phyloP scores from a whole-genome alignment of 2,888 invertebrate genomes.

The Nephrotoma appendiculata region DNA sequence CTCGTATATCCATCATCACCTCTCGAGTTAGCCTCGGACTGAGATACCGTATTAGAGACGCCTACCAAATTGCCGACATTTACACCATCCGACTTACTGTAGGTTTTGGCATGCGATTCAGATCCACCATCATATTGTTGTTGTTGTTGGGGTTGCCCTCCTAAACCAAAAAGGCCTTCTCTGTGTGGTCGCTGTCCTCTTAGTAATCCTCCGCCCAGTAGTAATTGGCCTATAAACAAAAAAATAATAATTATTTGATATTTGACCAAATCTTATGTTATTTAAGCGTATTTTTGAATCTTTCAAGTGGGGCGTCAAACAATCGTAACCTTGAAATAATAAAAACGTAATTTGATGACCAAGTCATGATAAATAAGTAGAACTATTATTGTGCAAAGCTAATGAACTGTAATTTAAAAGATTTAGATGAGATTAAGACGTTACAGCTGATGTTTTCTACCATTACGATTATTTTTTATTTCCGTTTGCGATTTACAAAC shows the following conservation, averaged over 20 bases:
- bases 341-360: background rate
- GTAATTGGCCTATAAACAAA: background rate
- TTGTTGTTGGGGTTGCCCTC: background rate
- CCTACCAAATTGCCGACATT: slow-evolving; percentile 23
- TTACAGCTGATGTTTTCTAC: background rate
- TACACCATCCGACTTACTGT: slow-evolving; percentile 17
- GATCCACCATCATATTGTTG: background rate
- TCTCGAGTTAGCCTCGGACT: slow-evolving; percentile 15
- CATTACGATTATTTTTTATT: background rate
- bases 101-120: background rate
- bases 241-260: too few relatives aligned
- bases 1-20: background rate
- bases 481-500: background rate
- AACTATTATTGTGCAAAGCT: background rate
- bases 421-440: background rate
- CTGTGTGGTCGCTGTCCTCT: background rate
- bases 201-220: background rate
- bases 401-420: background rate
- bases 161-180: background rate
- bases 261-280: background rate
- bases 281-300: too few relatives aligned
- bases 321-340: background rate
- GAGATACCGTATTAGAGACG: slow-evolving; percentile 24
- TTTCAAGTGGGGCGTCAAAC: background rate
- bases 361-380: background rate